Percentiles rank a stretch among this genome's conserved stretches.
phyloP scores from a whole-genome alignment of 2,888 invertebrate species.

The Zele albiditarsus region DNA sequence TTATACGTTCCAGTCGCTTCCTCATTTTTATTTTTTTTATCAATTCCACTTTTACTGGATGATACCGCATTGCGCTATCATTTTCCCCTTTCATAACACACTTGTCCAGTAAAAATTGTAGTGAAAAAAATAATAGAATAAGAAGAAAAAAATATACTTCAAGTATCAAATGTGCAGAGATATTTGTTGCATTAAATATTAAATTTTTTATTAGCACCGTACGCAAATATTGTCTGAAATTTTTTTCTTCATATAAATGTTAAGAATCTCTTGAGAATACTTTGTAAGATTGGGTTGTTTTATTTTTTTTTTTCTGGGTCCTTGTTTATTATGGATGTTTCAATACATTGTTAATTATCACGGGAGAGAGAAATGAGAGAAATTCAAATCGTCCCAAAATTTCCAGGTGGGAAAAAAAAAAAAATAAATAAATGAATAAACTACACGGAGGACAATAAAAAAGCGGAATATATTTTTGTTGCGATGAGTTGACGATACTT shows the following conservation, averaged over 20 bases:
- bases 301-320: not conserved
- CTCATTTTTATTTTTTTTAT: not conserved
- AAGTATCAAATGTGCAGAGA: not conserved
- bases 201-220: not conserved
- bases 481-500: not conserved
- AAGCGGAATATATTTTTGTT: not conserved
- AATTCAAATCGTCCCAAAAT: not conserved
- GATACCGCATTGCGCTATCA: constrained; percentile 19
- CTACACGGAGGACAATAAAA: not conserved
- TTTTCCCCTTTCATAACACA: not conserved
- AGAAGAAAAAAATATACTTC: not conserved
- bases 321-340: not conserved
- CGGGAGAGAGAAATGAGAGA: not conserved
- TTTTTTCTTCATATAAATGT: not conserved
- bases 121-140: not conserved
- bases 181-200: not conserved
- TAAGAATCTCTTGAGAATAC: not conserved
- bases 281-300: not conserved
- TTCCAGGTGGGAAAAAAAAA: not conserved
- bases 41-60: not conserved
- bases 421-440: not conserved
- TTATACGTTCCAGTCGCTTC: not conserved
- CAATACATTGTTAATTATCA: not conserved
- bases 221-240: not conserved
- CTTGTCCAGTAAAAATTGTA: not conserved